These are phyloP conservation scores for Acipenser oxyrinchus DNA, from an alignment of 2,797 vertebrate species.

Conservation along the genomic window DNA sequence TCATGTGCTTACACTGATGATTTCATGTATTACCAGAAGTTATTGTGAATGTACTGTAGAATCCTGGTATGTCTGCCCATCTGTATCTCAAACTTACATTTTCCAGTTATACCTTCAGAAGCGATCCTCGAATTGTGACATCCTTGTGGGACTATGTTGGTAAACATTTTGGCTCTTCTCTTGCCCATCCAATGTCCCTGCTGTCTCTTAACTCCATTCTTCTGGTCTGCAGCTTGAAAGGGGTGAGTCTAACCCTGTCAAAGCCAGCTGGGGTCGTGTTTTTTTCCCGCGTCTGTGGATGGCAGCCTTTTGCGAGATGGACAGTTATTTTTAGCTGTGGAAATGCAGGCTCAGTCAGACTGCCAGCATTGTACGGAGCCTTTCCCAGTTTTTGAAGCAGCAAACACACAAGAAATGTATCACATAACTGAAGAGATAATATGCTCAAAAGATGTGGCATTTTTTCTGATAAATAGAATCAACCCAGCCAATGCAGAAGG, in stretches of 20 bases:
- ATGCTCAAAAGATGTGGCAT: conserved; percentile 28
- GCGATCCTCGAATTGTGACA: too few species aligned
- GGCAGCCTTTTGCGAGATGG: conserved; percentile 24
- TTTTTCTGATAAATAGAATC: conserved; percentile 9
- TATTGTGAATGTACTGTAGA: too few species aligned
- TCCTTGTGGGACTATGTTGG: too few species aligned
- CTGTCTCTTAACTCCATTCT: conserved; percentile 25
- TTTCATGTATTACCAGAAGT: too few species aligned
- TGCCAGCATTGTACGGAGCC: conserved; percentile 2
- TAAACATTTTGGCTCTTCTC: too few species aligned
- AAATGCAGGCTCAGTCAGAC: conserved; percentile 23
- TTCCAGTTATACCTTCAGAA: too few species aligned
- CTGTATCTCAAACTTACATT: too few species aligned
- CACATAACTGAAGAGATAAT: conserved; percentile 61
- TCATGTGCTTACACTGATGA: too few species aligned
- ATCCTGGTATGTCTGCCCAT: too few species aligned
- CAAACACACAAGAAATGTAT: conserved; percentile 56
- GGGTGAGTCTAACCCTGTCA: conserved; percentile 23
- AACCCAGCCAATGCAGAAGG: conserved; percentile 8
- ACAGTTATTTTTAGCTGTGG: conserved; percentile 33
- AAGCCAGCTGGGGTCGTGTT: conserved; percentile 26
- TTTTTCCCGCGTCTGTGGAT: neutral
- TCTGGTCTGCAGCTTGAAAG: conserved; percentile 6
- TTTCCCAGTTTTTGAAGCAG: conserved; percentile 48
- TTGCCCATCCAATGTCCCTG: conserved; percentile 40